phyloP scores from a whole-genome alignment of 2,797 vertebrate genomes.

The Cossypha heuglini region DNA sequence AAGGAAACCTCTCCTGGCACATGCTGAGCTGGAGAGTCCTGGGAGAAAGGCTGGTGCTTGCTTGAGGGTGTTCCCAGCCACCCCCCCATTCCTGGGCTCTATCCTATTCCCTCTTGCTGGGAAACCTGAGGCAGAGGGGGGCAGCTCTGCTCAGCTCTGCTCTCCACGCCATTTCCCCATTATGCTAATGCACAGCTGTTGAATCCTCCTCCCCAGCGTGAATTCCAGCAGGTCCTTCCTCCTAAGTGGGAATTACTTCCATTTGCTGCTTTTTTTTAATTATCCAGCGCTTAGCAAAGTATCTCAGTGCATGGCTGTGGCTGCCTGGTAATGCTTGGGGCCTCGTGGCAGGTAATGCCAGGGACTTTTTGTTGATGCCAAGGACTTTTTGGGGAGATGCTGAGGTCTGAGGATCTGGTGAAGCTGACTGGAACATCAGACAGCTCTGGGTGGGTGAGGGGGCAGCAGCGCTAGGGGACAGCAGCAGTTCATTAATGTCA shows the following conservation, averaged over 20 bases:
- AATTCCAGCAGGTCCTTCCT: conserved; percentile 45
- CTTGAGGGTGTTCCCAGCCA: neutral
- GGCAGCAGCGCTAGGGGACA: neutral
- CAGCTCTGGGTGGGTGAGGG: neutral
- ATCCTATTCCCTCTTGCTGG: neutral
- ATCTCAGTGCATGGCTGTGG: neutral
- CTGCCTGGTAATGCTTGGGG: neutral
- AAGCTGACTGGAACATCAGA: neutral
- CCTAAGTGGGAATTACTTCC: conserved; percentile 37
- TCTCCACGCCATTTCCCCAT: neutral
- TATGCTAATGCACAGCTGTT: conserved; percentile 42
- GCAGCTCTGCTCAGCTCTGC: neutral
- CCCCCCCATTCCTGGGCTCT: neutral
- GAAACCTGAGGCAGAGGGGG: neutral
- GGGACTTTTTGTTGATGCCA: neutral
- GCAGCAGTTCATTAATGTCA: neutral
- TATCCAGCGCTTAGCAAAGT: neutral
- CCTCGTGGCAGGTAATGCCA: neutral
- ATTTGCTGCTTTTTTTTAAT: neutral
- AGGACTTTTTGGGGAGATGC: neutral
- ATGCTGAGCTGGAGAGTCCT: neutral
- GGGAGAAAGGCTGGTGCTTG: neutral
- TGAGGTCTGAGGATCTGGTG: neutral
- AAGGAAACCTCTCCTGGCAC: rapidly evolving
- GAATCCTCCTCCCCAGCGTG: neutral